Conservation (phyloP, 2,888 invertebrate species). For the Eupelmus urozonus region DNA sequence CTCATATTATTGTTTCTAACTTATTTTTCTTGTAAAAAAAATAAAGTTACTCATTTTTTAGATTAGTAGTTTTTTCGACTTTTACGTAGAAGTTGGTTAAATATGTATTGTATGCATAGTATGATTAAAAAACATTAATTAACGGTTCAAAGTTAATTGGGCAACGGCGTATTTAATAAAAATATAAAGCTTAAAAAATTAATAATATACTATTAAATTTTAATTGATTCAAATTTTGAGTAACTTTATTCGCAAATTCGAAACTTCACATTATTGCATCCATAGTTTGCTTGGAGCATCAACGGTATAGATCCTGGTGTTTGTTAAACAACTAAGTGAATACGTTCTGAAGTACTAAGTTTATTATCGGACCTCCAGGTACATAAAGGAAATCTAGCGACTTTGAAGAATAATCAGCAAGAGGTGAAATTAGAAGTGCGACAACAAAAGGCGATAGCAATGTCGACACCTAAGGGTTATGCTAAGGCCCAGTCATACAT, state of each 20-base stretch:
- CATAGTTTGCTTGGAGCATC: constrained; percentile 49
- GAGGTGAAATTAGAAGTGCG: constrained; percentile 71
- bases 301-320: constrained; percentile 34
- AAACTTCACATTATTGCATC: background rate
- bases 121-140: no score
- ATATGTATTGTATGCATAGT: no score
- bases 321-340: constrained; percentile 22
- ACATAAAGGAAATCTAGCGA: constrained; percentile 75
- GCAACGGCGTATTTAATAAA: background rate
- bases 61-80: background rate
- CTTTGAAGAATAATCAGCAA: constrained; percentile 73
- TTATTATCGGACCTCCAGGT: constrained; percentile 72
- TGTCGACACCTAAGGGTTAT: constrained; percentile 71
- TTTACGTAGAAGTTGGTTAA: no score
- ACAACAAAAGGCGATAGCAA: constrained; percentile 68
- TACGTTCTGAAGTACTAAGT: constrained; percentile 61
- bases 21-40: constrained; percentile 16
- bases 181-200: background rate
- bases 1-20: background rate
- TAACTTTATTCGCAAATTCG: no score
- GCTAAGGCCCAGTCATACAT: constrained; percentile 66
- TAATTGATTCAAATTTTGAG: background rate
- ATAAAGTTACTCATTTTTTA: constrained; percentile 9
- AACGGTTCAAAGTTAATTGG: background rate
- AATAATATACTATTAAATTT: background rate